phyloP scores from a whole-genome alignment of 2,113 vertebrate species.

The Otis tarda region DNA sequence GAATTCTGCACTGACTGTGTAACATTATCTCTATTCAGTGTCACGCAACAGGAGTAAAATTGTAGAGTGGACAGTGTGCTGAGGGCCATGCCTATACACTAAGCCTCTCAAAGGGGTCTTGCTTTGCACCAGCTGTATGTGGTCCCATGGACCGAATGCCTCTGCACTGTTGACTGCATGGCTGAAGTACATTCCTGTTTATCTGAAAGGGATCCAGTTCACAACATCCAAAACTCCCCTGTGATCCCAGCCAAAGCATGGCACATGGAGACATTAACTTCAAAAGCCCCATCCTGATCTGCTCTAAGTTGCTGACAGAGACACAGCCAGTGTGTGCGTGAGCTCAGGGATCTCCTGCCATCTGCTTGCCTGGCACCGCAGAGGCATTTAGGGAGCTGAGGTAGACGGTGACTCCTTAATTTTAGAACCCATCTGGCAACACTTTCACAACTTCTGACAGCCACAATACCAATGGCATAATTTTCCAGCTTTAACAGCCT shows the following conservation, averaged over 20 bases:
- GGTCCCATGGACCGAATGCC: fast-evolving
- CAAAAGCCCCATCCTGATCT: background rate
- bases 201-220: background rate
- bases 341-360: background rate
- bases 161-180: fast-evolving
- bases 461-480: background rate
- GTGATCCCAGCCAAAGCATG: background rate
- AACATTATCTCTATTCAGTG: background rate
- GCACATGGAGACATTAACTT: background rate
- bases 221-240: background rate
- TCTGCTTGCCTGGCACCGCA: background rate
- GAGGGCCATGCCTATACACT: background rate
- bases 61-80: background rate
- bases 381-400: background rate
- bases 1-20: background rate
- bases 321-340: background rate
- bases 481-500: background rate
- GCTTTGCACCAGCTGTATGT: background rate
- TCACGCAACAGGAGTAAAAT: background rate
- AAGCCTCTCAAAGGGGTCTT: background rate
- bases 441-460: background rate
- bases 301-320: background rate
- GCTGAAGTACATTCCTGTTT: background rate
- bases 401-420: background rate
- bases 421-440: background rate